phyloP scores from a whole-genome alignment of 2,113 vertebrate genomes.

The Pardalotus punctatus region DNA sequence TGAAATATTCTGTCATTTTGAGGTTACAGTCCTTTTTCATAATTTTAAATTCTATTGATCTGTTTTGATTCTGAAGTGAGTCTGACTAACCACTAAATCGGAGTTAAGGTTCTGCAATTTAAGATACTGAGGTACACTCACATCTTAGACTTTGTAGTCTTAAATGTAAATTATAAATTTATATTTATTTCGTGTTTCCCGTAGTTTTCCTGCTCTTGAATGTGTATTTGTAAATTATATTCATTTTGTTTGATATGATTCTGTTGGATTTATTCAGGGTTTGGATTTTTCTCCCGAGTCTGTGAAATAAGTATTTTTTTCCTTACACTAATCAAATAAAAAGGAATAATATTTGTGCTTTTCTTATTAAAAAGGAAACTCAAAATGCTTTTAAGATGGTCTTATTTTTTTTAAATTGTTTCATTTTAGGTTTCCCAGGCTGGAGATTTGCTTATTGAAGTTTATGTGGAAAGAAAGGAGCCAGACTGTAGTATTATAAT shows the following conservation, averaged over 20 bases:
- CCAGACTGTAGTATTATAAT: slow-evolving; percentile 92
- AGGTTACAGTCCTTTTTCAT: neutral
- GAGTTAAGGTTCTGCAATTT: neutral
- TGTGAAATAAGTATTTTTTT: neutral
- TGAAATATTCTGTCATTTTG: neutral
- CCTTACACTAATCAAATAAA: neutral
- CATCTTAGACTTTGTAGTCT: neutral
- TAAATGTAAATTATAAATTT: neutral
- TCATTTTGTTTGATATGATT: neutral
- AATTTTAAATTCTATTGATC: neutral
- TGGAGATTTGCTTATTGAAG: slow-evolving; percentile 94
- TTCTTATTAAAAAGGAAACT: neutral
- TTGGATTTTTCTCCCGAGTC: neutral
- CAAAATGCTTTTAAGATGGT: neutral
- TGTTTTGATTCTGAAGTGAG: neutral
- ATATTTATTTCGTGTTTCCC: neutral
- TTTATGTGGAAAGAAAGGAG: slow-evolving; percentile 89
- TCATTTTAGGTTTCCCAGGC: slow-evolving; percentile 88
- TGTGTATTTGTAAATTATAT: neutral
- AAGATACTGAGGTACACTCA: neutral
- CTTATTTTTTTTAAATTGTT: neutral
- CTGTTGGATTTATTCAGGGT: neutral
- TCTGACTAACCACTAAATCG: neutral
- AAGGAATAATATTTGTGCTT: neutral
- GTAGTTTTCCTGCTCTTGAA: neutral